These are phyloP conservation scores for Raphicerus campestris DNA, from an alignment of 2,113 vertebrate genomes.

Conservation along the genomic window DNA sequence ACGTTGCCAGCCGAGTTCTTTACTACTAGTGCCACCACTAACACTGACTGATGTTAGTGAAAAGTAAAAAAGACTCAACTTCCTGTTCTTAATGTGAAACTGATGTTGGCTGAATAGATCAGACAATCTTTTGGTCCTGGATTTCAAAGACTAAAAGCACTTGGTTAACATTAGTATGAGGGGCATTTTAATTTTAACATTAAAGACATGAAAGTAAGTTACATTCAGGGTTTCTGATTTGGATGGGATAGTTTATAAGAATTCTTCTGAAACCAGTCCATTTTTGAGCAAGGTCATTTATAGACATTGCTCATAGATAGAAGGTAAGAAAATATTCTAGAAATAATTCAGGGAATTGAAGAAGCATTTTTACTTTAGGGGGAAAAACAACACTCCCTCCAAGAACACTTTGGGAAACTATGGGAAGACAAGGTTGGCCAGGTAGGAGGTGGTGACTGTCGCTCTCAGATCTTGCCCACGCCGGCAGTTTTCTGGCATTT, in stretches of 20 bases:
- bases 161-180: background rate
- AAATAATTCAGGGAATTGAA: slow-evolving; percentile 22
- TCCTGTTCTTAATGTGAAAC: background rate
- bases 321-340: slow-evolving; percentile 15
- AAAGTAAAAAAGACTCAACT: background rate
- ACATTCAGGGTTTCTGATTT: background rate
- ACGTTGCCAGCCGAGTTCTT: background rate
- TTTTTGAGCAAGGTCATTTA: slow-evolving; percentile 32
- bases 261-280: background rate
- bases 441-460: slow-evolving; percentile 63
- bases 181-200: background rate
- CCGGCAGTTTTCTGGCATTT: slow-evolving; percentile 64
- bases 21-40: background rate
- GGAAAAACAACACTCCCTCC: background rate
- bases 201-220: background rate
- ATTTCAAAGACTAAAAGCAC: background rate
- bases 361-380: slow-evolving; percentile 43
- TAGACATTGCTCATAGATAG: background rate
- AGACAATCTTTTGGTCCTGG: background rate
- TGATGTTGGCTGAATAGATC: background rate
- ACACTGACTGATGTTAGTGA: background rate
- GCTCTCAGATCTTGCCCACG: slow-evolving; percentile 51
- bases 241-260: background rate
- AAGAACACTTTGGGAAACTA: slow-evolving; percentile 27
- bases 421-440: slow-evolving; percentile 38